A percentile compares a stretch with the other conserved stretches of the same genome.
phyloP scores from a whole-genome alignment of 2,888 invertebrate genomes.

The Nephrotoma guestfalica region DNA sequence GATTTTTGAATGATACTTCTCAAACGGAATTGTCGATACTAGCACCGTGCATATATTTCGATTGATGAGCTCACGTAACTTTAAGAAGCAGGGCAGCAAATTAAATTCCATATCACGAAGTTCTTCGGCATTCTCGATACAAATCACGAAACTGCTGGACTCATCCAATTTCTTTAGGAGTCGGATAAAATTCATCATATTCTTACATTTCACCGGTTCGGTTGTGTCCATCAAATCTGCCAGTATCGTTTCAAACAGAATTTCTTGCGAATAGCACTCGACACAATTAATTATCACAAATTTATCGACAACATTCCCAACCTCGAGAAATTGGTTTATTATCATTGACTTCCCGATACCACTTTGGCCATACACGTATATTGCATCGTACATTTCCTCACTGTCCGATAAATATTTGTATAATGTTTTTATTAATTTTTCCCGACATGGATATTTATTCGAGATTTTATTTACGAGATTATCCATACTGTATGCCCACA shows the following conservation, averaged over 20 bases:
- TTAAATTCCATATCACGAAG: constrained; percentile 58
- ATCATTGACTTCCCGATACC: constrained; percentile 73
- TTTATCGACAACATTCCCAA: constrained; percentile 36
- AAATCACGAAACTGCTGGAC: constrained; percentile 42
- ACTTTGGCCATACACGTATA: constrained; percentile 71
- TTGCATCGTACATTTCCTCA: constrained; percentile 48
- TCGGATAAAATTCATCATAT: constrained; percentile 48
- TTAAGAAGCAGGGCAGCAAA: constrained; percentile 55
- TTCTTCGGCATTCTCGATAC: constrained; percentile 70
- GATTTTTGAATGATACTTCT: constrained; percentile 59
- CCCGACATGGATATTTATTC: constrained; percentile 25
- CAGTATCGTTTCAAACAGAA: constrained; percentile 62
- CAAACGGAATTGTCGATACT: constrained; percentile 62
- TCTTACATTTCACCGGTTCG: constrained; percentile 44
- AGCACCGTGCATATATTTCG: constrained; percentile 62
- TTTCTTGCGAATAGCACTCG: constrained; percentile 63
- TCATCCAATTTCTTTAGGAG: constrained; percentile 27
- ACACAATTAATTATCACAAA: constrained; percentile 60
- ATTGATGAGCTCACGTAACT: constrained; percentile 56
- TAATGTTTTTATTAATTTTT: constrained; percentile 18
- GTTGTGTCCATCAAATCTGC: constrained; percentile 34
- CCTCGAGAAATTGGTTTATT: constrained; percentile 41
- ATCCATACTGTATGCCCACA: background rate
- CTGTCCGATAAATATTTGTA: constrained; percentile 27
- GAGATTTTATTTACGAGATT: constrained; percentile 11